phyloP scores from a whole-genome alignment of 2,113 vertebrate species.

The Eublepharis macularius region DNA sequence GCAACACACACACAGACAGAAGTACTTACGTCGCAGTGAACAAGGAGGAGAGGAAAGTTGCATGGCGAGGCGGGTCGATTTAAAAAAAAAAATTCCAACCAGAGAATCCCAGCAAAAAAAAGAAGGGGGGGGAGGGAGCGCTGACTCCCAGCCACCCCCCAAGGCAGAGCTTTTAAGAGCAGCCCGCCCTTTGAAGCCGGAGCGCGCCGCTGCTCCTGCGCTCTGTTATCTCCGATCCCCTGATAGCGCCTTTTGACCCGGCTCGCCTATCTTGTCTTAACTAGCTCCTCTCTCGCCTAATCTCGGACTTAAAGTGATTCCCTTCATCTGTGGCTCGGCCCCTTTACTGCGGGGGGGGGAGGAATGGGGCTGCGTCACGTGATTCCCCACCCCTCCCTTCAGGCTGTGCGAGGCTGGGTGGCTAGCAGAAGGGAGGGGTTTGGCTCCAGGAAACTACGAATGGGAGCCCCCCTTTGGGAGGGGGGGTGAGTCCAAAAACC shows the following conservation, averaged over 20 bases:
- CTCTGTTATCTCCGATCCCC: not conserved
- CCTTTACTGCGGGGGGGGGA: constrained; percentile 69
- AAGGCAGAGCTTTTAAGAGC: no score
- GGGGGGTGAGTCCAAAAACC: no score
- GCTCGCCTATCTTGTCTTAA: not conserved
- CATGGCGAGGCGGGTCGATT: constrained; percentile 27
- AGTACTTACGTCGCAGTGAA: constrained; percentile 57
- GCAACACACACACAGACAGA: not conserved
- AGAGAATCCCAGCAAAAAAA: constrained; percentile 27
- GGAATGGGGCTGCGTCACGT: constrained; percentile 76
- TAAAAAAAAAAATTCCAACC: constrained; percentile 20
- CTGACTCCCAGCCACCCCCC: not conserved
- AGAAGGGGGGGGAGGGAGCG: not conserved
- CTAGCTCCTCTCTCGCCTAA: constrained; percentile 68
- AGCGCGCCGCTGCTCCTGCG: not conserved
- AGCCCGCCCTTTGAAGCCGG: not conserved
- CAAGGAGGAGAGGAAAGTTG: constrained; percentile 19
- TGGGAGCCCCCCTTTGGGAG: no score
- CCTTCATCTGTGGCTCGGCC: constrained; percentile 64
- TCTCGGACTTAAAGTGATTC: constrained; percentile 74
- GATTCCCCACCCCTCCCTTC: constrained; percentile 58
- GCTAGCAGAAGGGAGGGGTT: not conserved
- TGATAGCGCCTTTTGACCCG: not conserved
- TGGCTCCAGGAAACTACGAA: not conserved
- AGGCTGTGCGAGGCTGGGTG: constrained; percentile 37